Evolutionary conservation across 2,113 vertebrate species (phyloP).

Genomic region (Lynx canadensis): DNA sequence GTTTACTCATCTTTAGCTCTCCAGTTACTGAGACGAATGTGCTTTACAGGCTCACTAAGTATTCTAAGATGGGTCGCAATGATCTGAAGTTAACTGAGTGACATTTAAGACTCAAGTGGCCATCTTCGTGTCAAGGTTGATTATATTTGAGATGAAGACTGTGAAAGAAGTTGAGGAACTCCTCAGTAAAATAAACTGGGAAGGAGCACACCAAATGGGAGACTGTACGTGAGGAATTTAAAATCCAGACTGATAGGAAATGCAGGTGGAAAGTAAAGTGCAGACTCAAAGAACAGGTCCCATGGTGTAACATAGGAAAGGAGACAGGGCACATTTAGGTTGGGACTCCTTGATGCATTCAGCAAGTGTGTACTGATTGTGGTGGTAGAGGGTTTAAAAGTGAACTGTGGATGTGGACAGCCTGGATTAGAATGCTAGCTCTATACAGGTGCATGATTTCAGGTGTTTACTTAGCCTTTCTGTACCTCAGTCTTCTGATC

Average conservation of each 20-base stretch:
- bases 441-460: background rate
- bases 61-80: background rate
- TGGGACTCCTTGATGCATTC: background rate
- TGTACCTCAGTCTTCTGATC: background rate
- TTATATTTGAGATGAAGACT: background rate
- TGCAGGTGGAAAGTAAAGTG: background rate
- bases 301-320: background rate
- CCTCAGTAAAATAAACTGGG: background rate
- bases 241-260: conserved; percentile 3
- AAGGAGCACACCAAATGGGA: background rate
- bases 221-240: background rate
- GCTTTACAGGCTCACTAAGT: background rate
- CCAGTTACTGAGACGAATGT: background rate
- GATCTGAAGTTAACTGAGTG: background rate
- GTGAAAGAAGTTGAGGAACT: conserved; percentile 4
- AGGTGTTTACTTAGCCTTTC: background rate
- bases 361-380: background rate
- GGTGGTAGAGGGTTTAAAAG: background rate
- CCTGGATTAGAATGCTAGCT: background rate
- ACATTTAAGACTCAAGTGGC: conserved; percentile 27
- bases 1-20: background rate
- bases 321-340: background rate
- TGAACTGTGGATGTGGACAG: background rate
- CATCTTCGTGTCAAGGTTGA: conserved; percentile 4
- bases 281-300: background rate